Evolutionary conservation across 2,888 invertebrate genomes (phyloP).

Genomic region (Lamproptera curius): DNA sequence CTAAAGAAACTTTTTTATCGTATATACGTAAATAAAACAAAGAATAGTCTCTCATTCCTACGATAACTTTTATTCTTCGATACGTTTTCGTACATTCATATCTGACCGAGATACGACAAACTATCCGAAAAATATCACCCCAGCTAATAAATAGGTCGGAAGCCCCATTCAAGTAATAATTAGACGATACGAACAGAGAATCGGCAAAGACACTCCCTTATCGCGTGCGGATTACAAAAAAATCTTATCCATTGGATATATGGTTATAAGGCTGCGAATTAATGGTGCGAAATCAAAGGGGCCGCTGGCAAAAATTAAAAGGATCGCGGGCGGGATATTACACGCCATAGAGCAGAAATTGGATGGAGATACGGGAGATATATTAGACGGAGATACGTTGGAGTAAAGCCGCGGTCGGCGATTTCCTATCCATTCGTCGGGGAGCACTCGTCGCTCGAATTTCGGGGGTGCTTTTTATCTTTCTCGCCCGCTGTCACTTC

Average conservation of each 20-base stretch:
- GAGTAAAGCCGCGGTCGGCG: constrained; percentile 69
- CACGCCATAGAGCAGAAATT: constrained; percentile 74
- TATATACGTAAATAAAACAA: too few relatives aligned
- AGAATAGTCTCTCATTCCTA: too few relatives aligned
- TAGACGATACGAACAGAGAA: constrained; percentile 11
- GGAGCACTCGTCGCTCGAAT: constrained; percentile 74
- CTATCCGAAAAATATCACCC: neutral
- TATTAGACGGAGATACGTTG: constrained; percentile 61
- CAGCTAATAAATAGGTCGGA: neutral
- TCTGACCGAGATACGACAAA: too few relatives aligned
- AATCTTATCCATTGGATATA: constrained; percentile 26
- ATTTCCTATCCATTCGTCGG: constrained; percentile 73
- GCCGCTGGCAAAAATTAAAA: constrained; percentile 60
- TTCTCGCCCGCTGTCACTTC: constrained; percentile 71
- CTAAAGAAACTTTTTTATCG: too few relatives aligned
- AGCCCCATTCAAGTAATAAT: constrained; percentile 10
- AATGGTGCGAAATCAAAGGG: constrained; percentile 53
- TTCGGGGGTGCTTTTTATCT: constrained; percentile 74
- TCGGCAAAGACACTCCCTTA: constrained; percentile 13
- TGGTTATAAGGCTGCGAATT: constrained; percentile 44
- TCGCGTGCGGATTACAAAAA: constrained; percentile 20
- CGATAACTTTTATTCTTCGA: too few relatives aligned
- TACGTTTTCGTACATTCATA: too few relatives aligned
- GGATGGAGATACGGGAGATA: constrained; percentile 73
- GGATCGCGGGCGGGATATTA: constrained; percentile 62